These are phyloP conservation scores for Hyaena hyaena DNA, from an alignment of 2,113 vertebrate species.

Conservation along the genomic window DNA sequence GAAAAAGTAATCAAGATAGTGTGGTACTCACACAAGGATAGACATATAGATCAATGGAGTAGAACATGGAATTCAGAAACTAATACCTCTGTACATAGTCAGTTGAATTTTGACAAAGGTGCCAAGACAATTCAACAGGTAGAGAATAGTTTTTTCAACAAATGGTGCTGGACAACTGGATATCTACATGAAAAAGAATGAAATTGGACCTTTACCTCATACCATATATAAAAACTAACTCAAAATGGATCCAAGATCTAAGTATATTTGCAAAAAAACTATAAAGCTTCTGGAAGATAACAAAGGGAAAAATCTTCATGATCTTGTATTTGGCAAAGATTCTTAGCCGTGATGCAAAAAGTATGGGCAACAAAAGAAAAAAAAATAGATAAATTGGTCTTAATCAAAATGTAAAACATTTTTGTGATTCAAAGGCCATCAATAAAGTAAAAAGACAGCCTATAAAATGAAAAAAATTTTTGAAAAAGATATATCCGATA, in stretches of 20 bases:
- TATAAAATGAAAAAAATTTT: neutral
- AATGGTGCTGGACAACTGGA: neutral
- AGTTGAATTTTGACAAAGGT: neutral
- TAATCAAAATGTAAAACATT: conserved; percentile 15
- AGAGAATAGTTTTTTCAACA: too few species aligned
- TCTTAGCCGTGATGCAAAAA: neutral
- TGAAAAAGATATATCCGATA: neutral
- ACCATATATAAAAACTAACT: neutral
- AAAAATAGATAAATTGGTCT: neutral
- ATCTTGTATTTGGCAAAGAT: neutral
- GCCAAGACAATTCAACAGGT: too few species aligned
- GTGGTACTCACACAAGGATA: neutral
- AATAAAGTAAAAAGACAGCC: neutral
- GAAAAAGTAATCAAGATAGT: neutral
- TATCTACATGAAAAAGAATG: neutral
- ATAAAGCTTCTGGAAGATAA: neutral
- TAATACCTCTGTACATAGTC: neutral
- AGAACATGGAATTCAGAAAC: neutral
- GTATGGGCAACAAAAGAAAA: neutral
- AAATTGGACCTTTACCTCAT: neutral
- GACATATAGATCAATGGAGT: neutral
- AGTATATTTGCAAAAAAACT: neutral
- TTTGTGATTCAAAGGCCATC: neutral
- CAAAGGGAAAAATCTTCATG: neutral
- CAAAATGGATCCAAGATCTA: neutral